These are phyloP conservation scores for Ryuthela nishihirai DNA, from an alignment of 2,888 invertebrate genomes.

Conservation along the genomic window DNA sequence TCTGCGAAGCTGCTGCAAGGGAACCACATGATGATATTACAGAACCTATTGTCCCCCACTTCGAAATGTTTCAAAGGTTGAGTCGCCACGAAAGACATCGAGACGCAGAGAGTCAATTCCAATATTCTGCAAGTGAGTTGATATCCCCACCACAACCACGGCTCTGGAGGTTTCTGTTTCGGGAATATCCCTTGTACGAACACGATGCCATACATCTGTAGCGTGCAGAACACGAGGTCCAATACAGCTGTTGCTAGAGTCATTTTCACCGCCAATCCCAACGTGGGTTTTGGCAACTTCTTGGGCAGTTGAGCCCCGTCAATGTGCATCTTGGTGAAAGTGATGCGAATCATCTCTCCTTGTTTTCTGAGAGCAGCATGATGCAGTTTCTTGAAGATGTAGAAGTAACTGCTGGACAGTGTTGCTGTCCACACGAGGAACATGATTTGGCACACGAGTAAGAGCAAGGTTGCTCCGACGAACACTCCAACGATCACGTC, in stretches of 20 bases:
- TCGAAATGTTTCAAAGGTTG: conserved; percentile 52
- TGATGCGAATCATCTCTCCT: conserved; percentile 45
- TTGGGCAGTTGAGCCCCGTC: conserved; percentile 43
- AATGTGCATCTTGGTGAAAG: conserved; percentile 46
- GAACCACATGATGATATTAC: conserved; percentile 22
- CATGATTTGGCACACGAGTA: conserved; percentile 64
- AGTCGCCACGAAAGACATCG: conserved; percentile 79
- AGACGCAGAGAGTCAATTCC: conserved; percentile 80
- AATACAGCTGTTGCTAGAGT: conserved; percentile 81
- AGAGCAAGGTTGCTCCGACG: conserved; percentile 43
- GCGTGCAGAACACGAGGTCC: conserved; percentile 73
- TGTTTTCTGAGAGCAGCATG: conserved; percentile 47
- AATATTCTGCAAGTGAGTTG: conserved; percentile 78
- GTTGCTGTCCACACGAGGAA: conserved; percentile 80
- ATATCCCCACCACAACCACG: conserved; percentile 89
- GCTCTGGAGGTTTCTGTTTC: conserved; percentile 50
- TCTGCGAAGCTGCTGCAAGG: conserved; percentile 30
- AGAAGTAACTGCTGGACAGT: conserved; percentile 74
- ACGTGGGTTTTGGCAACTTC: conserved; percentile 53
- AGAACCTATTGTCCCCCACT: conserved; percentile 20
- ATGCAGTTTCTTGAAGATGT: conserved; percentile 48
- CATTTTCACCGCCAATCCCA: conserved; percentile 83
- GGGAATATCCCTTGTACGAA: conserved; percentile 55
- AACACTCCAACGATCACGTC: conserved; percentile 60
- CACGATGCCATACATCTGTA: conserved; percentile 78